Evolutionary conservation across 2,888 invertebrate species (phyloP).

Genomic region (Germaria angustata): DNA sequence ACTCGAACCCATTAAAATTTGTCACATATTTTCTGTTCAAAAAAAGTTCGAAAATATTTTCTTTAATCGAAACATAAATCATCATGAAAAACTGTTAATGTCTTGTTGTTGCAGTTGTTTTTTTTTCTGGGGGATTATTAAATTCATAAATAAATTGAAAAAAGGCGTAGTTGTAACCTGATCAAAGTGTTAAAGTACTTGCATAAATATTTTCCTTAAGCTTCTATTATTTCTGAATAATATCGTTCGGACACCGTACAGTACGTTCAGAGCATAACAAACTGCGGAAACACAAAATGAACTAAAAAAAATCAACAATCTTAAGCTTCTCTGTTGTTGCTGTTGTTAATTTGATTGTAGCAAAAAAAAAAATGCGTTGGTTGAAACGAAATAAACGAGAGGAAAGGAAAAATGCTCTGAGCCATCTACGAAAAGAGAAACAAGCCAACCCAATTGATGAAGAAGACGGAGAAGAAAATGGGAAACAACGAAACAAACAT

Average conservation of each 20-base stretch:
- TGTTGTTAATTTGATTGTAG: neutral
- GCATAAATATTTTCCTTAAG: constrained; percentile 53
- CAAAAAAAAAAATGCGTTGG: constrained; percentile 59
- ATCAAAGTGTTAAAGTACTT: constrained; percentile 66
- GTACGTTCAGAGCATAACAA: too few relatives aligned
- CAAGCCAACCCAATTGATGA: neutral
- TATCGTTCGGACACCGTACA: constrained; percentile 27
- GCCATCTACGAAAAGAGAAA: constrained; percentile 11
- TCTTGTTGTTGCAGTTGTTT: constrained; percentile 58
- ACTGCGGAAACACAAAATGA: neutral
- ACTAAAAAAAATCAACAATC: constrained; percentile 39
- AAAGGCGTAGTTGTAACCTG: constrained; percentile 65
- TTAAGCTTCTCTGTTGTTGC: constrained; percentile 50
- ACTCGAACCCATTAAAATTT: neutral
- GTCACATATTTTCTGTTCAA: constrained; percentile 34
- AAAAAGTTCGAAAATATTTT: neutral
- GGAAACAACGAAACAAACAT: constrained; percentile 62
- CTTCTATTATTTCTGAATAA: constrained; percentile 61
- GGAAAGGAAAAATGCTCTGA: constrained; percentile 14
- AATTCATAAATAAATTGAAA: constrained; percentile 56
- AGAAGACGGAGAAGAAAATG: constrained; percentile 8
- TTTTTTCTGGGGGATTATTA: constrained; percentile 56
- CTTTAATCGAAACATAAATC: constrained; percentile 60
- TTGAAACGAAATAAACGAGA: constrained; percentile 32
- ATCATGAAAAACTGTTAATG: constrained; percentile 56